These are phyloP conservation scores for Andrena fulva DNA, from an alignment of 2,888 invertebrate species.

Conservation along the genomic window DNA sequence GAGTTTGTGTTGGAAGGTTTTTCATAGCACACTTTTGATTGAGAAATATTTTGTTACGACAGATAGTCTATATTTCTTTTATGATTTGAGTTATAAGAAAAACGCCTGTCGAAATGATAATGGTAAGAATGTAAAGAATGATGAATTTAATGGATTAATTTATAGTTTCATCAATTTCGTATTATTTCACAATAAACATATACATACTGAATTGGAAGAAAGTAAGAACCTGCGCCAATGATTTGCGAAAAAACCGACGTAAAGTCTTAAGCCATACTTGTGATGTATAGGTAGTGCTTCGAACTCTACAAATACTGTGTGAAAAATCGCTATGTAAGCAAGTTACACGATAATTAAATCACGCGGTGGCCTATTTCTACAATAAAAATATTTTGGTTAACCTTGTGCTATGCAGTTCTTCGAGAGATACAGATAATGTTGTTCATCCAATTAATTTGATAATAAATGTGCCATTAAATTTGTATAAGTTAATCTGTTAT, in stretches of 20 bases:
- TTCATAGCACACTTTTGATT: neutral
- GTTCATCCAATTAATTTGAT: too few relatives aligned
- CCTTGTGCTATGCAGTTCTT: neutral
- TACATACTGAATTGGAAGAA: neutral
- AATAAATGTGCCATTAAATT: too few relatives aligned
- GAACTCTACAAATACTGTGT: constrained; percentile 11
- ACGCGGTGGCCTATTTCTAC: neutral
- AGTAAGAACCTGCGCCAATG: neutral
- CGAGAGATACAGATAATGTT: neutral
- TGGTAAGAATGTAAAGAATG: neutral
- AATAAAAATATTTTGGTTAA: neutral
- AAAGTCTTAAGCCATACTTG: neutral
- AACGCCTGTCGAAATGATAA: neutral
- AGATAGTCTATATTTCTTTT: neutral
- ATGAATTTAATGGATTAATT: neutral
- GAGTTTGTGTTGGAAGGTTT: too few relatives aligned
- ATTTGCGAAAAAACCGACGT: neutral
- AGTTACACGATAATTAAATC: constrained; percentile 13
- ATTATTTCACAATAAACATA: neutral
- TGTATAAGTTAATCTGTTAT: too few relatives aligned
- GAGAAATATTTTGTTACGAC: neutral
- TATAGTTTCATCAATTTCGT: neutral
- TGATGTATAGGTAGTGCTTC: neutral
- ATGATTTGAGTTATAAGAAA: neutral
- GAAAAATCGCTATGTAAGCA: constrained; percentile 13